phyloP scores from a whole-genome alignment of 2,888 invertebrate genomes.

The Rhingia rostrata region DNA sequence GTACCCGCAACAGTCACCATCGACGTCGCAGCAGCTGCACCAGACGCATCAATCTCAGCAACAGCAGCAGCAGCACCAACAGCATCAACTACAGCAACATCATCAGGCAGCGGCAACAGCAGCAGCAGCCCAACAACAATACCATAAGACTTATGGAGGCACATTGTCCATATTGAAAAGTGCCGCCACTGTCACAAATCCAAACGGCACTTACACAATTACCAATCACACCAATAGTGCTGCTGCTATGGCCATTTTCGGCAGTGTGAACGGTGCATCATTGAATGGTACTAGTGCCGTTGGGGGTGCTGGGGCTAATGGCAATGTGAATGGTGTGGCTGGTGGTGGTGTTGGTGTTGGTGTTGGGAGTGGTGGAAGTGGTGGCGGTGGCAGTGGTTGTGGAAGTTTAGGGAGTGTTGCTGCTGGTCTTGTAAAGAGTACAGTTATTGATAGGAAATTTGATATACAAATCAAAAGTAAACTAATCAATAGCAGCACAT shows the following conservation, averaged over 20 bases:
- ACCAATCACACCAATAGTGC: constrained; percentile 61
- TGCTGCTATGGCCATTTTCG: constrained; percentile 68
- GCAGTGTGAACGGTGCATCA: constrained; percentile 73
- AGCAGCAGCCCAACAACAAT: constrained; percentile 64
- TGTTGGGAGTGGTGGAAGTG: constrained; percentile 19
- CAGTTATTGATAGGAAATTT: constrained; percentile 77
- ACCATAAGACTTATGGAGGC: constrained; percentile 78
- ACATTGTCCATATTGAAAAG: constrained; percentile 78
- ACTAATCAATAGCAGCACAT: constrained; percentile 77
- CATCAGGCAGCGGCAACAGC: constrained; percentile 47
- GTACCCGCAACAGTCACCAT: constrained; percentile 76
- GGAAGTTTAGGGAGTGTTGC: constrained; percentile 48
- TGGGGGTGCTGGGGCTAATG: constrained; percentile 18
- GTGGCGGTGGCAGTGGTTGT: constrained; percentile 28
- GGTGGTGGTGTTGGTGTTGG: constrained; percentile 51
- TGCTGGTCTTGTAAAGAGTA: constrained; percentile 58
- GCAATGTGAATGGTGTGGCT: constrained; percentile 45
- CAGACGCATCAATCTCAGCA: constrained; percentile 75
- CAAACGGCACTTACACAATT: constrained; percentile 56
- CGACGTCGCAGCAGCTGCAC: constrained; percentile 61
- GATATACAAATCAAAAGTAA: constrained; percentile 78
- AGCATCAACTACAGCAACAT: constrained; percentile 47
- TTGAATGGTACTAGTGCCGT: constrained; percentile 74
- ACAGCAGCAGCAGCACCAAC: constrained; percentile 75
- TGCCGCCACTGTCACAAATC: constrained; percentile 51